Evolutionary conservation across 2,113 vertebrate genomes (phyloP).

Genomic region (Neotragus moschatus): DNA sequence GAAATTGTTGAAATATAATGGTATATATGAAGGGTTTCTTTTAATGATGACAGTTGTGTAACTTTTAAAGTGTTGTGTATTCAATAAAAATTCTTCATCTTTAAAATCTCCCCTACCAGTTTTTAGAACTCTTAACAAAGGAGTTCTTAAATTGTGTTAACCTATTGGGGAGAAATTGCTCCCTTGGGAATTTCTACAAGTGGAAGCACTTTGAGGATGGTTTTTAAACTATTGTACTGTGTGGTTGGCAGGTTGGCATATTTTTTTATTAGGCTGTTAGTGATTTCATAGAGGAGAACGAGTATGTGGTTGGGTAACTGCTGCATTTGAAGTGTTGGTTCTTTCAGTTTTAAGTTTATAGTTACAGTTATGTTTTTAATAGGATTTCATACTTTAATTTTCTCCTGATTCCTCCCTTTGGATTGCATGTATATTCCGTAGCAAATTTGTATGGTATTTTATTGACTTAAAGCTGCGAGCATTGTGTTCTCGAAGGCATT

Average conservation of each 20-base stretch:
- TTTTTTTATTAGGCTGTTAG: conserved; percentile 37
- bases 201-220: conserved; percentile 15
- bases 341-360: neutral
- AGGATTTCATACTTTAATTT: conserved; percentile 34
- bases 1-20: neutral
- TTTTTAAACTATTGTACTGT: neutral
- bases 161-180: neutral
- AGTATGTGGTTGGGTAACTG: neutral
- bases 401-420: neutral
- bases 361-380: conserved; percentile 46
- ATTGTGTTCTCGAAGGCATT: neutral
- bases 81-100: neutral
- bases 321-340: conserved; percentile 23
- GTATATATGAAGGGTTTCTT: neutral
- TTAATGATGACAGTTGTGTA: neutral
- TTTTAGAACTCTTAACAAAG: conserved; percentile 9
- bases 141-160: conserved; percentile 32
- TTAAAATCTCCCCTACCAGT: neutral
- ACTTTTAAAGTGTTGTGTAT: neutral
- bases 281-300: conserved; percentile 19
- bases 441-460: neutral
- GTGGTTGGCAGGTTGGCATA: neutral
- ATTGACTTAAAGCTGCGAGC: neutral
- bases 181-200: neutral
- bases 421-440: neutral